A percentile compares a stretch with the other conserved stretches of the same genome.
phyloP scores from a whole-genome alignment of 2,888 invertebrate species.

The Patella depressa region DNA sequence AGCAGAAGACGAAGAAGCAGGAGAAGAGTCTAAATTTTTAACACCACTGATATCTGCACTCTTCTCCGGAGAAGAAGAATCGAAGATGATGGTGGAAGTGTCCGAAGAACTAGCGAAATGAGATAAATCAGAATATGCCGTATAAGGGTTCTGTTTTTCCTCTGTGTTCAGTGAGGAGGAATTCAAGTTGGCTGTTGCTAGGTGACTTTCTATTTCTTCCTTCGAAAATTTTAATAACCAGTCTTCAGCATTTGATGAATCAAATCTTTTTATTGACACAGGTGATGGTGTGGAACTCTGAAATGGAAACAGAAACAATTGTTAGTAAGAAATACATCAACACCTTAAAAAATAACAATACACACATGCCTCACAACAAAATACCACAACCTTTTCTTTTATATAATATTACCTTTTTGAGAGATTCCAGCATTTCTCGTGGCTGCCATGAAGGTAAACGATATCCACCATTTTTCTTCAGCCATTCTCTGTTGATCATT shows the following conservation, averaged over 20 bases:
- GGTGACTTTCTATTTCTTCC: slow-evolving; percentile 33
- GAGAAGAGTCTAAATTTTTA: neutral
- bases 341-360: too few species aligned
- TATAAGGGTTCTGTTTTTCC: slow-evolving; percentile 6
- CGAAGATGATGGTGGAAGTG: neutral
- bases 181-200: slow-evolving; percentile 9
- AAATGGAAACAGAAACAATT: neutral
- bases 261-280: slow-evolving; percentile 28
- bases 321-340: too few species aligned
- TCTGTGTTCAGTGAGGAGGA: neutral
- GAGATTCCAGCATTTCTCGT: slow-evolving; percentile 27
- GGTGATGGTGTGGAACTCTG: slow-evolving; percentile 32
- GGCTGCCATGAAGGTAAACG: slow-evolving; percentile 29
- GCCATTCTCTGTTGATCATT: neutral
- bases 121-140: slow-evolving; percentile 8
- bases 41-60: neutral
- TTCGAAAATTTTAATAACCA: slow-evolving; percentile 35
- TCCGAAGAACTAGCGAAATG: slow-evolving; percentile 7
- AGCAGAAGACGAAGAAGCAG: neutral
- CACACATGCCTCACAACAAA: too few species aligned
- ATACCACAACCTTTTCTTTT: too few species aligned
- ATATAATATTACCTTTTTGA: slow-evolving; percentile 17
- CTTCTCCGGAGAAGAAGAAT: neutral
- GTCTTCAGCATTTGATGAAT: slow-evolving; percentile 27
- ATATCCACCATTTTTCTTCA: neutral